Conservation (phyloP, 2,113 vertebrate species). For the Oryzias melastigma region DNA sequence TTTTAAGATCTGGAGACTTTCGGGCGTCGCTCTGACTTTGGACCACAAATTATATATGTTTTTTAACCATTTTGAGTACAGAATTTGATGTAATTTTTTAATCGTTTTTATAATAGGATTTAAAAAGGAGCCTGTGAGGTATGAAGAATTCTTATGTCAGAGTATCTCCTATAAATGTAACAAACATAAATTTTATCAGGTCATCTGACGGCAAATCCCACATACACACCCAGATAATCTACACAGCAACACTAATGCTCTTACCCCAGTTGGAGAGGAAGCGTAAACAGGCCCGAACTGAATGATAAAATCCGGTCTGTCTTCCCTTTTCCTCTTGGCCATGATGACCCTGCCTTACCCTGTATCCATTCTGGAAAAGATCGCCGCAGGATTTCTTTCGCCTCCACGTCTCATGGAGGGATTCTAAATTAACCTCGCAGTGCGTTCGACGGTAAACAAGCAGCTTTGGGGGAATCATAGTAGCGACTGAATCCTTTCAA, state of each 20-base stretch:
- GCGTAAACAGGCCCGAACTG: constrained; percentile 76
- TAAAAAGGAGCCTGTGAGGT: no score
- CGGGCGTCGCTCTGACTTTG: no score
- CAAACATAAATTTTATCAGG: neutral
- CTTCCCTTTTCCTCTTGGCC: constrained; percentile 74
- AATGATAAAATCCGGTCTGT: constrained; percentile 59
- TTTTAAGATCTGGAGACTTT: no score
- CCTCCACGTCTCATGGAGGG: constrained; percentile 63
- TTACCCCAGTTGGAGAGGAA: constrained; percentile 88
- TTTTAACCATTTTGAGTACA: no score
- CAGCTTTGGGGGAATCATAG: constrained; percentile 89
- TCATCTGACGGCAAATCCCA: neutral
- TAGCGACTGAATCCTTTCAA: constrained; percentile 14
- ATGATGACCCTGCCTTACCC: constrained; percentile 78
- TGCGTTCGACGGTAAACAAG: constrained; percentile 80
- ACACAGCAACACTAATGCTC: constrained; percentile 29
- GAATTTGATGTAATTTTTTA: no score
- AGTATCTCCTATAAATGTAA: no score
- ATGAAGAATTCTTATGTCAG: no score
- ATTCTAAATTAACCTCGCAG: constrained; percentile 57
- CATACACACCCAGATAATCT: neutral
- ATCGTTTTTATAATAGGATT: no score
- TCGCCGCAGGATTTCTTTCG: constrained; percentile 89
- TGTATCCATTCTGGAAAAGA: constrained; percentile 89
- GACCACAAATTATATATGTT: no score